These are phyloP conservation scores for Druceiella hillmani DNA, from an alignment of 2,888 invertebrate species.

Conservation along the genomic window DNA sequence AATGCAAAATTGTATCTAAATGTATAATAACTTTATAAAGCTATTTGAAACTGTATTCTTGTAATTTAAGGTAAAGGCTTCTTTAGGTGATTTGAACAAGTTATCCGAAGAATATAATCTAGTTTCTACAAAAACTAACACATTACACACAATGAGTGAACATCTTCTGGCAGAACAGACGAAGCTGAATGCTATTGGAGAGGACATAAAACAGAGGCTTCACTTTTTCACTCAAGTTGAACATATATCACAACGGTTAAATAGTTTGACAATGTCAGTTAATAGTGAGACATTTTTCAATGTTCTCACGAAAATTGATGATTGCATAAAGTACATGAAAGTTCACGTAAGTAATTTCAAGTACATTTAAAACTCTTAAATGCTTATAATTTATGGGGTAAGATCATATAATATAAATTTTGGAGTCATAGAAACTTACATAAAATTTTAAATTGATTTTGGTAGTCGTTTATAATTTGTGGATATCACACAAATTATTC, in stretches of 20 bases:
- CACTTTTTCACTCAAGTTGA: slow-evolving; percentile 85
- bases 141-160: slow-evolving; percentile 87
- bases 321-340: slow-evolving; percentile 79
- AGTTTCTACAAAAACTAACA: slow-evolving; percentile 89
- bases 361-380: slow-evolving; percentile 12
- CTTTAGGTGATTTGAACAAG: slow-evolving; percentile 64
- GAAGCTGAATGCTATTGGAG: slow-evolving; percentile 72
- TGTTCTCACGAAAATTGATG: slow-evolving; percentile 78
- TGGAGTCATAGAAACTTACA: too few species aligned
- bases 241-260: slow-evolving; percentile 70
- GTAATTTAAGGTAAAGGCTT: slow-evolving; percentile 56
- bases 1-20: too few species aligned
- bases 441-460: too few species aligned
- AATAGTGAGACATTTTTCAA: slow-evolving; percentile 79
- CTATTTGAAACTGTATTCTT: background rate
- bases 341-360: slow-evolving; percentile 59
- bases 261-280: slow-evolving; percentile 74
- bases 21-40: too few species aligned
- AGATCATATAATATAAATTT: too few species aligned
- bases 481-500: too few species aligned
- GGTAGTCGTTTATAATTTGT: too few species aligned
- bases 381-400: background rate
- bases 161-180: slow-evolving; percentile 86
- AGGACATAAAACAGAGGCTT: slow-evolving; percentile 72
- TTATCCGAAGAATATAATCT: slow-evolving; percentile 75